Conservation (phyloP, 1,140 invertebrate genomes). For the Hyles vespertilio region DNA sequence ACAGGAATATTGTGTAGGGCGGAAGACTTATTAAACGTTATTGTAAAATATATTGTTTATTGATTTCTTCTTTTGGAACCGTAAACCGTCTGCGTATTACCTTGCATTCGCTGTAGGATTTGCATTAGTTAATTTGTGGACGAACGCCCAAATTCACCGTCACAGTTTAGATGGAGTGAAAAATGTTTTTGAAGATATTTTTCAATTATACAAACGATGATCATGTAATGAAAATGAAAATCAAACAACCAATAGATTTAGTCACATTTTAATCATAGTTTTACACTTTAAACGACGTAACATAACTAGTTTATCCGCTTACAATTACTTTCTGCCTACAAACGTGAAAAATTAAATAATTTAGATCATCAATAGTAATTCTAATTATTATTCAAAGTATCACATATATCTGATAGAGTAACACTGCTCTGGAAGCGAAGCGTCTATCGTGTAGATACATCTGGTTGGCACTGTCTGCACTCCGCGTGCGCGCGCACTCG, state of each 20-base stretch:
- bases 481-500: too few relatives aligned
- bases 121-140: too few relatives aligned
- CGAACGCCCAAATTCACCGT: too few relatives aligned
- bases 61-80: too few relatives aligned
- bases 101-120: too few relatives aligned
- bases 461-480: too few relatives aligned
- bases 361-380: slow-evolving; percentile 68
- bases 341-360: slow-evolving; percentile 75
- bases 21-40: too few relatives aligned
- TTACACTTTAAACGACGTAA: slow-evolving; percentile 62
- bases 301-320: slow-evolving; percentile 53
- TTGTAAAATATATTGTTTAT: too few relatives aligned
- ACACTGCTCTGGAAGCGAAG: slow-evolving; percentile 65
- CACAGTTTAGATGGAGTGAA: too few relatives aligned
- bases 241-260: slow-evolving; percentile 37
- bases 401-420: slow-evolving; percentile 71
- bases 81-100: too few relatives aligned
- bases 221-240: slow-evolving; percentile 1
- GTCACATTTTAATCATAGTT: slow-evolving; percentile 66
- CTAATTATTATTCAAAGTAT: slow-evolving; percentile 69
- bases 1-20: too few relatives aligned
- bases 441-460: slow-evolving; percentile 43
- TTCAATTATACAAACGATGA: neutral
- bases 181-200: neutral
- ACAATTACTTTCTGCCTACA: slow-evolving; percentile 61